Evolutionary conservation across 2,797 vertebrate species (phyloP), one percentile per base, ranked within the genome.

Genomic region (Perodicticus potto): DNA sequence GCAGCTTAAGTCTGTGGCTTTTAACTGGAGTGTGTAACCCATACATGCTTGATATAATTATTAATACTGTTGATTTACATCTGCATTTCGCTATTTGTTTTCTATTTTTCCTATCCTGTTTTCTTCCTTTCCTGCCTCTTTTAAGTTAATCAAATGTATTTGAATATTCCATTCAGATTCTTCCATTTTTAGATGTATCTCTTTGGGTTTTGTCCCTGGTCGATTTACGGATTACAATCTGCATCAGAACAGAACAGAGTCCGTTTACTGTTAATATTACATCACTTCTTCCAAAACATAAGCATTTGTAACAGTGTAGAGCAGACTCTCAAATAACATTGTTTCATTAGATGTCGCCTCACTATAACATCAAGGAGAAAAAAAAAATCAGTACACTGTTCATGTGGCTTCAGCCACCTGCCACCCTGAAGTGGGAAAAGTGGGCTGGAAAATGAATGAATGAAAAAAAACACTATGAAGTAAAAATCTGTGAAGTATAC

Each of bases 131-230:
- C n/a, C 45, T n/a, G 25, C 29, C 72, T 89, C 23, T 63, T 92
- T 69, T 61, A 57, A 69, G 53, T 67, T 87, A 77, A 63, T 76
- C 59, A 90, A 92, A 92, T 67, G 65, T 70, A 57, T 45, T 53
- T 85, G 91, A 82, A 14, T 77, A 86, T 86, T 94, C 12, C 37
- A 70, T 84, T 83, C 72, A 93, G 69, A 82, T 70, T 72, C n/a
- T 43, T 91, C 19, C 59, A 67, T 34, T 90, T 76, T 83, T 43
- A 83, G 23, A 20, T 57, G 49, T 55, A 29, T 32, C 7, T 53
- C 25, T 76, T 70, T 70, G 43, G 63, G 69, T 59, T 69, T 91
- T 96, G 32, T 80, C 76, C 40, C 40, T 86, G 14, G 23, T 86
- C 77, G 53, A 22, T 81, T 69, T 91, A 83, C 45, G 43, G 27